Conservation (phyloP, 2,113 vertebrate genomes). For the sheep (Ovis aries) region ARS-UI_Ramb_v3.0 NC_056059.1:109656001-109656500, state of each 20-base stretch:
- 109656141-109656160: not conserved
- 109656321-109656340: not conserved
- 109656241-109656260: not conserved
- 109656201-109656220: not conserved
- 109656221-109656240: not conserved
- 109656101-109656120: not conserved
- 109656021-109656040: not conserved
- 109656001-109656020: not conserved
- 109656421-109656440: accelerated
- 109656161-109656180: accelerated
- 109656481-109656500: not conserved
- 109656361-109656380: not conserved
- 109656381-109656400: accelerated
- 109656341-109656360: not conserved
- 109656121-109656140: not conserved
- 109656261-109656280: not conserved
- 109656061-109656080: not conserved
- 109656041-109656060: not conserved
- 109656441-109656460: not conserved
- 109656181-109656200: not conserved
- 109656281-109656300: not conserved
- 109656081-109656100: not conserved
- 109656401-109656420: not conserved
- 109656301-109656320: not conserved
- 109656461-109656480: not conserved